A percentile compares a stretch with the other conserved stretches of the same genome.
These are phyloP conservation scores for Enteromius unitaeniatus DNA, from an alignment of 2,797 vertebrate genomes.

Conservation along the genomic window DNA sequence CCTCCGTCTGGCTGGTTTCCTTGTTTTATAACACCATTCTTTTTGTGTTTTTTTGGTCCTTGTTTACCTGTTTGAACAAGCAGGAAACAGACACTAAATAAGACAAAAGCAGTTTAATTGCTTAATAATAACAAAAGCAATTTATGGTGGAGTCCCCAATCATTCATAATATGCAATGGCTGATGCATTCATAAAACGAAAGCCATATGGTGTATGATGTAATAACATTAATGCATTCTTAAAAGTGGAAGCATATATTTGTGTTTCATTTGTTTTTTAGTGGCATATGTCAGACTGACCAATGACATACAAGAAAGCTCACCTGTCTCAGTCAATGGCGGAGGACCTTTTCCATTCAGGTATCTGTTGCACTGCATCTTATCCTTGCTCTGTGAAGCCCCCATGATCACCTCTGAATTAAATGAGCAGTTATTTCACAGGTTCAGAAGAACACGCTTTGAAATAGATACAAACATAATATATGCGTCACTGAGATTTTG, in stretches of 20 bases:
- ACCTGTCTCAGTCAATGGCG: constrained; percentile 69
- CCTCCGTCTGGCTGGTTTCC: constrained; percentile 69
- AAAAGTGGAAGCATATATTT: background rate
- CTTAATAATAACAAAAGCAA: background rate
- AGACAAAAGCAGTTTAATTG: too few species aligned
- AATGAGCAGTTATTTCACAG: background rate
- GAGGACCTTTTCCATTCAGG: constrained; percentile 70
- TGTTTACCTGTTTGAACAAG: constrained; percentile 54
- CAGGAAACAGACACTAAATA: constrained; percentile 22
- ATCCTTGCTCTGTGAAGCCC: constrained; percentile 70
- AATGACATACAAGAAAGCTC: background rate
- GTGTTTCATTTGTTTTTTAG: background rate
- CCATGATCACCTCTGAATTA: constrained; percentile 67
- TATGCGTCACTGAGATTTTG: background rate
- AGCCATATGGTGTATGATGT: background rate
- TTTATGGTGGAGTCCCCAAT: background rate
- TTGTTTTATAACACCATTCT: background rate
- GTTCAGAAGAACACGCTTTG: background rate
- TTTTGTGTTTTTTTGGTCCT: background rate
- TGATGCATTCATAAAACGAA: background rate
- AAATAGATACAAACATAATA: background rate
- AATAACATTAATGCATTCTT: background rate
- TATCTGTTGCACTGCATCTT: constrained; percentile 74
- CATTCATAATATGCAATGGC: background rate
- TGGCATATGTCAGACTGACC: background rate